Base-by-base conservation (phyloP, 2,113 vertebrate genomes). In the Tyrannus savana region DNA sequence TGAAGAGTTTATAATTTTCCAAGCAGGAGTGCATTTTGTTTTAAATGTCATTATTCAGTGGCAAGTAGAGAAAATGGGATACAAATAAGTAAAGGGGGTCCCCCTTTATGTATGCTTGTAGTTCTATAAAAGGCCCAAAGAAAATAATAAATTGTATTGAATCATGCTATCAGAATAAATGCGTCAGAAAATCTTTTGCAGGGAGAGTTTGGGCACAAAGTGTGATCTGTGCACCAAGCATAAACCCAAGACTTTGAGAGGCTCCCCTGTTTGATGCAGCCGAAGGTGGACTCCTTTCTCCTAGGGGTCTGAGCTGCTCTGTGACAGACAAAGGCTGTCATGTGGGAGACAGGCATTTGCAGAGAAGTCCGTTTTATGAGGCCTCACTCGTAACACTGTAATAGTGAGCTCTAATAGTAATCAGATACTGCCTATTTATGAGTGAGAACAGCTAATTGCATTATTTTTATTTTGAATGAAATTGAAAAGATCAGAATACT, bases 281-380 rank as follows among this genome's bases (percentile, higher is more conserved):
- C 91, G 49, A 42, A 59, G 74, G 63, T 8, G 28, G 25, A 6
- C 13, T 71, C 59, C 55, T 56, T 69, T 63, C 22, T 64, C 19
- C 67, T 4, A 3, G 18, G 50, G 35, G 16, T 46, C 17, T 67
- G 68, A 74, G 68, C 50, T 53, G 62, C 53, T 63, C 63, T 0
- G 0, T 25, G 68, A 33, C 41, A 44, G 50, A 13, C 60, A 37
- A 31, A 77, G 64, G 28, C 24, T 0, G 0, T 14, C n/a, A 47
- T 1, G 0, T 62, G 25, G 50, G n/a, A 85, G 52, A 47, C 14
- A 39, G 33, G 21, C 21, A 19, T 39, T 50, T 59, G 49, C 27
- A 89, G 72, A 83, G 53, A 55, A 80, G 56, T 52, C 44, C 31
- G 1, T 41, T 41, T n/a, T 27, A 10, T 2, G 7, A 89, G 62